Percentiles rank a stretch among this genome's conserved stretches.
These are phyloP conservation scores for Oreotragus oreotragus DNA, from an alignment of 2,113 vertebrate species.

Conservation along the genomic window DNA sequence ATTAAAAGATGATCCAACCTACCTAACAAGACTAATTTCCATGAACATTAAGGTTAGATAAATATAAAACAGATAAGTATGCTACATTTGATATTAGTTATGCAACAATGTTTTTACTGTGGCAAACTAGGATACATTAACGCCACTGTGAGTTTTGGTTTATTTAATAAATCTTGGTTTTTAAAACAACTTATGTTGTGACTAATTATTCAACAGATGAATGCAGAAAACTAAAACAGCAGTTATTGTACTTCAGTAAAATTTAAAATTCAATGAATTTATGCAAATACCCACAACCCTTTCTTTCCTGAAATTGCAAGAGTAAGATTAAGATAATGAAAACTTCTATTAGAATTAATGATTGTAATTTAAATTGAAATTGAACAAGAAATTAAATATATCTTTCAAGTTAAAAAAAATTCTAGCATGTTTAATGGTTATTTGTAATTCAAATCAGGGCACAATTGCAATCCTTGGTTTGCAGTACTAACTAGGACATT, in stretches of 20 bases:
- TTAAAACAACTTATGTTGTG: slow-evolving; percentile 55
- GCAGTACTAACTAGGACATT: neutral
- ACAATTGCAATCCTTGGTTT: neutral
- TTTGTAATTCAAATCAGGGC: slow-evolving; percentile 28
- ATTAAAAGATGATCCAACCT: slow-evolving; percentile 42
- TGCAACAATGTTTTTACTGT: slow-evolving; percentile 56
- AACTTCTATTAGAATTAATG: slow-evolving; percentile 31
- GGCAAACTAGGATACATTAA: slow-evolving; percentile 49
- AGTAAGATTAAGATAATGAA: slow-evolving; percentile 37
- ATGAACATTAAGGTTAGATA: slow-evolving; percentile 40
- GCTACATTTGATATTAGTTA: slow-evolving; percentile 58
- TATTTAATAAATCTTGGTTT: slow-evolving; percentile 62
- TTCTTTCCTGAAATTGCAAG: slow-evolving; percentile 15
- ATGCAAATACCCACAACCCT: neutral
- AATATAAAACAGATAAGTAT: slow-evolving; percentile 34
- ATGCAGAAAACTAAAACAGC: slow-evolving; percentile 1
- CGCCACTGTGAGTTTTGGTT: slow-evolving; percentile 57
- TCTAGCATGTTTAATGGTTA: slow-evolving; percentile 7
- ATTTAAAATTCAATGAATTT: slow-evolving; percentile 38
- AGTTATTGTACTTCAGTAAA: neutral
- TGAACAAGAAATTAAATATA: slow-evolving; percentile 18
- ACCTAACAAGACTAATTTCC: slow-evolving; percentile 35
- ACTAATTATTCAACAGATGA: slow-evolving; percentile 43
- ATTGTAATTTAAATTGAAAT: slow-evolving; percentile 58
- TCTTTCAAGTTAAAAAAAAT: slow-evolving; percentile 14